These are phyloP conservation scores for Agapornis roseicollis DNA, from an alignment of 2,113 vertebrate genomes.

Conservation along the genomic window DNA sequence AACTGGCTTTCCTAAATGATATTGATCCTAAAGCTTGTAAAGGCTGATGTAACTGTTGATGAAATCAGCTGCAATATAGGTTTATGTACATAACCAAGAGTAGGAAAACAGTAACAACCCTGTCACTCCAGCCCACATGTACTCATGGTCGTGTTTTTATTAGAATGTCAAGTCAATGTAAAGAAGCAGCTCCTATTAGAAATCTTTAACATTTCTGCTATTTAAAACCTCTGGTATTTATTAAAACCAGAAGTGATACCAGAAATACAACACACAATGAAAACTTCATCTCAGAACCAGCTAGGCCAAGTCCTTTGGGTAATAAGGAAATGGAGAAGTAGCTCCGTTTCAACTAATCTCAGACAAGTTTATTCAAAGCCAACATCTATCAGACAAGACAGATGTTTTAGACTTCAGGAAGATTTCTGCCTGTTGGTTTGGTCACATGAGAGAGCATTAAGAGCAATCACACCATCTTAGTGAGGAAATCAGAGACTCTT, in stretches of 20 bases:
- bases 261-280: background rate
- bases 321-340: background rate
- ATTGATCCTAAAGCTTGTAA: background rate
- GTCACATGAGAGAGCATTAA: background rate
- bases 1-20: background rate
- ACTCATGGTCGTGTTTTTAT: background rate
- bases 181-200: background rate
- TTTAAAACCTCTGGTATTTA: conserved; percentile 3
- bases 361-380: background rate
- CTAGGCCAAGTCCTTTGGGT: background rate
- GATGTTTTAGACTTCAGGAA: conserved; percentile 22
- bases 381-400: background rate
- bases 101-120: background rate
- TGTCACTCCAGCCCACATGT: background rate
- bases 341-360: background rate
- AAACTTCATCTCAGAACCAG: conserved; percentile 28
- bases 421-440: background rate
- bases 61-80: background rate
- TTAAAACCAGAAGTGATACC: conserved; percentile 14
- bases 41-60: background rate
- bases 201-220: background rate
- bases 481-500: conserved; percentile 4
- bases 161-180: background rate
- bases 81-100: background rate
- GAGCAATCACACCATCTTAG: background rate